Conservation (phyloP, 2,888 invertebrate species). For the Elgonia sp. region DNA sequence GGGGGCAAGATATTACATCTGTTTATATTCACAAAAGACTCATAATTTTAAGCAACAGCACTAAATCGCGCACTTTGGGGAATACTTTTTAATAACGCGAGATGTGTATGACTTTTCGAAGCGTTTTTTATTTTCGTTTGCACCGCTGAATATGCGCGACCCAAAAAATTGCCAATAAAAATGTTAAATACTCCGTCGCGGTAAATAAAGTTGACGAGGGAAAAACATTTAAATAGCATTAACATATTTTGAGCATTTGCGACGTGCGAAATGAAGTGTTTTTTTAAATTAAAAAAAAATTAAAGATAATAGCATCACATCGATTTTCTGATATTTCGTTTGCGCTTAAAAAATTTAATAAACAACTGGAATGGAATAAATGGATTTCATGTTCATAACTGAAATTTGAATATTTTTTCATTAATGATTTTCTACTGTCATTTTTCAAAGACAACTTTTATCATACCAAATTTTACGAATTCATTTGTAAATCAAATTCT, state of each 20-base stretch:
- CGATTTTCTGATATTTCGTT: too few relatives aligned
- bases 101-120: slow-evolving; percentile 31
- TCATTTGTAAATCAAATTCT: too few relatives aligned
- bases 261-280: slow-evolving; percentile 3
- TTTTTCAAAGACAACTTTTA: too few relatives aligned
- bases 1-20: slow-evolving; percentile 43
- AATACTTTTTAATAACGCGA: slow-evolving; percentile 34
- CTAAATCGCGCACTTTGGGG: slow-evolving; percentile 26
- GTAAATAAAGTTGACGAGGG: background rate
- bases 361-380: too few relatives aligned
- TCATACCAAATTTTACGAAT: too few relatives aligned
- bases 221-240: slow-evolving; percentile 30
- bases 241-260: slow-evolving; percentile 29
- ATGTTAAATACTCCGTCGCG: slow-evolving; percentile 24
- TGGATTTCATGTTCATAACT: too few relatives aligned
- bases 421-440: too few relatives aligned
- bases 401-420: too few relatives aligned
- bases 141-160: background rate
- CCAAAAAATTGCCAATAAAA: slow-evolving; percentile 41
- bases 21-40: slow-evolving; percentile 56
- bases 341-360: too few relatives aligned
- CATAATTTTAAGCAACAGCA: slow-evolving; percentile 44
- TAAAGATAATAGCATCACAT: too few relatives aligned
- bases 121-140: slow-evolving; percentile 10
- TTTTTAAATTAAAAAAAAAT: too few relatives aligned